Base-by-base conservation (phyloP, 1,140 invertebrate genomes). In the Penaeus indicus region DNA sequence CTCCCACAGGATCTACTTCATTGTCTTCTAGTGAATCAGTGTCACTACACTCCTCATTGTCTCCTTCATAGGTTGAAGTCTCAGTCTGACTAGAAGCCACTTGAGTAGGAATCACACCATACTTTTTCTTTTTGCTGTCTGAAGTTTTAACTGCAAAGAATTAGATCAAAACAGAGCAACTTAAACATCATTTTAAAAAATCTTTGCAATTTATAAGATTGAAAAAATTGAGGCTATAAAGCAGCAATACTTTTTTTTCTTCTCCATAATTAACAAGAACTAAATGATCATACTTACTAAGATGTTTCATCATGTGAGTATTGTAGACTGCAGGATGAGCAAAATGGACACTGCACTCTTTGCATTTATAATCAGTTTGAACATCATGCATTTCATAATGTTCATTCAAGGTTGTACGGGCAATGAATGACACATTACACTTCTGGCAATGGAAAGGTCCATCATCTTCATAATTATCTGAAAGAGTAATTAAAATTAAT, bases 381-480 rank as follows among this genome's bases (percentile, higher is more conserved):
- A 42, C 62, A 11, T 61, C 27, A 77, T 89, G 88, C 18, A 54
- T 32, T 27, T 89, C 82, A 25, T 25, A 69, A 60, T 89, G 88
- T 3, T 78, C 27, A 38, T 38, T 11, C 3, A 85, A 60, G 19
- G 83, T 32, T 11, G 75, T 21, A 18, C 67, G 54, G 3, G 25
- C 16, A 38, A 89, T 85, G 47, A 80, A 89, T 22, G 88, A 75
- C 16, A 89, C 88, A 85, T 79, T 84, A 54, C 88, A 89, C 25
- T 80, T 82, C n/a, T 80, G 62, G 72, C 88, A 89, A 78, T 79
- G 84, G 64, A 85, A 89, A 0, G 88, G 88, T 11, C 88, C 88
- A 81, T 62, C 88, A n/a, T 32, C 63, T 78, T 85, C 78, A 82
- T 22, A 85, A 22, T 69, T 85, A 21, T 67, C 88, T 89, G 88